Evolutionary conservation across 2,113 vertebrate species (phyloP).

Genomic region (Embiotoca jacksoni): DNA sequence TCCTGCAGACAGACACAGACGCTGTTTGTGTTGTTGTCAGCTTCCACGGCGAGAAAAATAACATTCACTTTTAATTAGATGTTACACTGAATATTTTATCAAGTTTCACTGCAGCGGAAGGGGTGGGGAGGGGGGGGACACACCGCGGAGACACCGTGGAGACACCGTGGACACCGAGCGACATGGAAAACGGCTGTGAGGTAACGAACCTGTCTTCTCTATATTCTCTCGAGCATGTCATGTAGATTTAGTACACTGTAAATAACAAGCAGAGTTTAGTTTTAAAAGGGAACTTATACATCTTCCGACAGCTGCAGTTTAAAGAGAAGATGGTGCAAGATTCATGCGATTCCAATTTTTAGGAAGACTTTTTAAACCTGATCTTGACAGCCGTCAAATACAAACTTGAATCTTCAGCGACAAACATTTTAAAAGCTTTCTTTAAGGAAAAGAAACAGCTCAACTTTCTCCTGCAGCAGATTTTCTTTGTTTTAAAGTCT

Average conservation of each 20-base stretch:
- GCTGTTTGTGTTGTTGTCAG: not conserved
- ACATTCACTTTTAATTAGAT: not conserved
- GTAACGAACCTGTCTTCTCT: conserved; percentile 37
- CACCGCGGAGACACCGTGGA: not conserved
- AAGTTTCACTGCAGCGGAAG: conserved; percentile 1
- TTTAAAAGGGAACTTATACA: no score
- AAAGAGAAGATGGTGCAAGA: not conserved
- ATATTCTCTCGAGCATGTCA: not conserved
- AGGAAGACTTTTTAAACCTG: no score
- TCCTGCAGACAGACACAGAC: conserved; percentile 22
- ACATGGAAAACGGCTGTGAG: conserved; percentile 63
- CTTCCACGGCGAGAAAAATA: conserved; percentile 1
- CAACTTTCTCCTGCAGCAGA: no score
- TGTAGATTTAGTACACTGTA: not conserved
- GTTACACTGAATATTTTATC: not conserved
- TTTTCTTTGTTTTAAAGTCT: no score
- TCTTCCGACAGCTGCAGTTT: not conserved
- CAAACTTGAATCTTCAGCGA: no score
- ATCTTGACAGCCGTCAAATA: no score
- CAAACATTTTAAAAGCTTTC: no score
- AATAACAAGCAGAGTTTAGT: no score
- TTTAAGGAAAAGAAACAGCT: no score
- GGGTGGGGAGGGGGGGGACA: not conserved
- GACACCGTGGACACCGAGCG: conserved; percentile 3
- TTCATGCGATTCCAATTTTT: no score